Base-by-base conservation (phyloP, 2,888 invertebrate species). In the Chloroclystis v-ata region DNA sequence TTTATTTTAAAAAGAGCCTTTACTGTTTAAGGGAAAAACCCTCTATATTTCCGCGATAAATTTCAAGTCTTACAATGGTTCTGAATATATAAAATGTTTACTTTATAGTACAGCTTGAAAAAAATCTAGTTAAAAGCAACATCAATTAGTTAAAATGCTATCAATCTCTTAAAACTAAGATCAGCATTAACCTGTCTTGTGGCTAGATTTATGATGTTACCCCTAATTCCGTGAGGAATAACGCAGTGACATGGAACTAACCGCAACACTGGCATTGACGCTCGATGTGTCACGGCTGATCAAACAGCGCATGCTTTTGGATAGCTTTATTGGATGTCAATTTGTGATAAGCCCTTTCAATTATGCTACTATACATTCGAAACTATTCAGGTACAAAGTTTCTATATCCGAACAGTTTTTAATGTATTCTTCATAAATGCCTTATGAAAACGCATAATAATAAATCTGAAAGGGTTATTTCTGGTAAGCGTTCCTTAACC, bases 261-360 rank as follows among this genome's bases (percentile, higher is more conserved):
- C 42, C 42, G 35, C 33, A 35, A 39, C 33, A 38, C 37, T 42
- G 39, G 43, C 37, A 44, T 11, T 37, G 37, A 43, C 37, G 28
- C 24, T 37, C 20, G 33, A 32, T 37, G 25, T 41, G 25, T 30
- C 32, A 37, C 32, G 38, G 45, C 13, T 42, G 45, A 49, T 49
- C 29, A 38, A 35, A 45, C 37, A 49, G 52, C 41, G 30, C 35
- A 33, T 52, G 49, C 50, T 49, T 37, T 47, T 24, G 7, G 40
- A 32, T 48, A 40, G 39, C 48, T 43, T 35, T 39, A 39, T 39
- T 28, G 37, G 30, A 41, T 41, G 26, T 20, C 12, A 39, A 8
- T 16, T 40, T 16, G 37, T 24, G 10, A 39, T 25, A 40, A 11
- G 9, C 9, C 37, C n/a, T n/a, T 41, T 12, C 29, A 20, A 14